Percentiles rank a stretch among this genome's conserved stretches.
phyloP scores from a whole-genome alignment of 2,797 vertebrate species.

The Ptychadena robeensis region DNA sequence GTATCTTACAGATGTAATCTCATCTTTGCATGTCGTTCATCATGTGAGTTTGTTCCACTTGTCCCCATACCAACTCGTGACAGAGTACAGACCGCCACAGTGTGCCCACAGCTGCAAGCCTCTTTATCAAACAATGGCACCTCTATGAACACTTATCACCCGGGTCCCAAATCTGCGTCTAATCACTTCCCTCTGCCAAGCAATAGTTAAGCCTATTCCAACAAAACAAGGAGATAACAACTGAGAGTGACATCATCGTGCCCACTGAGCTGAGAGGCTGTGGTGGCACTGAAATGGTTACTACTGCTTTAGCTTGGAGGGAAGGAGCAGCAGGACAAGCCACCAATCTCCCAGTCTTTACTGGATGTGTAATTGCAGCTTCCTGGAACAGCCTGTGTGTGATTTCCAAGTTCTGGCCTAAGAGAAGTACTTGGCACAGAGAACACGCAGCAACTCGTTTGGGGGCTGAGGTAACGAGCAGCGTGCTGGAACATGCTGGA shows the following conservation, averaged over 20 bases:
- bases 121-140: slow-evolving; percentile 42
- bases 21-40: slow-evolving; percentile 29
- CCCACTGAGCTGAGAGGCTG: neutral
- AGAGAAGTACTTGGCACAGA: slow-evolving; percentile 34
- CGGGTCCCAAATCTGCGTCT: slow-evolving; percentile 11
- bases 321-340: slow-evolving; percentile 36
- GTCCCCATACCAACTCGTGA: slow-evolving; percentile 44
- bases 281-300: slow-evolving; percentile 1
- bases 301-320: slow-evolving; percentile 9
- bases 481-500: slow-evolving; percentile 25
- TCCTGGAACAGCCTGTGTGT: slow-evolving; percentile 55
- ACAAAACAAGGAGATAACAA: neutral
- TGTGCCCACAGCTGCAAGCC: slow-evolving; percentile 46
- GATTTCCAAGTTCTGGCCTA: slow-evolving; percentile 48
- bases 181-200: neutral
- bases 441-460: slow-evolving; percentile 30
- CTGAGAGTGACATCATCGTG: neutral
- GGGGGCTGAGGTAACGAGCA: slow-evolving; percentile 23
- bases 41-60: slow-evolving; percentile 29
- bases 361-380: slow-evolving; percentile 58
- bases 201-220: neutral
- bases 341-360: slow-evolving; percentile 42
- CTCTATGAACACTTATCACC: slow-evolving; percentile 40
- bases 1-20: neutral
- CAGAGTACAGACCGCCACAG: slow-evolving; percentile 41